Evolutionary conservation across 2,113 vertebrate genomes (phyloP), one percentile per base, ranked within the genome.

Genomic region (Zootoca vivipara): DNA sequence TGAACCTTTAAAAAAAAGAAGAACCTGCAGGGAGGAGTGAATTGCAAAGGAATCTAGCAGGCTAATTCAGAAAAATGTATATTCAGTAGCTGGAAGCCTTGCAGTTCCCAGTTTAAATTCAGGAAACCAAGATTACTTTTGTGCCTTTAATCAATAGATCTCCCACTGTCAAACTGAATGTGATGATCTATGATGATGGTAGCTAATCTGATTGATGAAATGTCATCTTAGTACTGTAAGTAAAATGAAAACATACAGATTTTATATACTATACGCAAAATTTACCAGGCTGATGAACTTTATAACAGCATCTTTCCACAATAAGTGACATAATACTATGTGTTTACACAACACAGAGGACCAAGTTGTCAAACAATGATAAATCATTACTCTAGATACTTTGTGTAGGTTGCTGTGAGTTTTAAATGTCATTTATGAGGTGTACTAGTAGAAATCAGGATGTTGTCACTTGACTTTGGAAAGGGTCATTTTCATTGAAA

Each of bases 321-420:
- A 88, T 64, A 72, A 58, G 89, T 12, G 40, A 83, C 28, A 89
- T 82, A 90, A 88, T 16, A 9, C 28, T 4, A 85, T 85, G 12
- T 78, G 35, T 85, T 85, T 85, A 85, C 10, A 20, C 40, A 80
- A 81, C 26, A 87, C 24, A 2, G 0, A 40, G 1, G 4, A 83
- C 72, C 30, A 82, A 38, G 26, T 81, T 26, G 33, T 0, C 58
- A 6, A 38, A 40, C 33, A 72, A 77, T 67, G 26, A 15, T 28
- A 79, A 75, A 88, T 64, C 7, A 58, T 75, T 20, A 73, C 40
- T 40, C 69, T 70, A 22, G 9, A 69, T 28, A 67, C 35, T 92
- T 35, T 65, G 69, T 52, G n/a, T n/a, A 79, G 40, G 6, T 38
- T 64, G 33, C 30, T 65, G 67, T 24, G 46, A 46, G 15, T 72